Evolutionary conservation across 2,113 vertebrate species (phyloP).

Genomic region (Hemichromis elongatus): DNA sequence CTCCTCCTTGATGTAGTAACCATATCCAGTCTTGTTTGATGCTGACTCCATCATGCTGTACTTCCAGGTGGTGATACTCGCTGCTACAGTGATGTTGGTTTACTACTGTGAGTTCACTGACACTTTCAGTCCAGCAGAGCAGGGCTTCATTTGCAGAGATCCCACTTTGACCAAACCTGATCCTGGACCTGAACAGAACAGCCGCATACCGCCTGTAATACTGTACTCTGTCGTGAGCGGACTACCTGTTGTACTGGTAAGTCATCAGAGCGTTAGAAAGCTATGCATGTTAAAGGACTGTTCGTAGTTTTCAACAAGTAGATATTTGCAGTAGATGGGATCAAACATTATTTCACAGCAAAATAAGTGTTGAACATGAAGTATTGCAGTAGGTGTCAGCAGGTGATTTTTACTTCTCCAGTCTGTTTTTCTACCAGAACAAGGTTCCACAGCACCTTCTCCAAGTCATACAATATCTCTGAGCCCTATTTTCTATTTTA

Average conservation of each 20-base stretch:
- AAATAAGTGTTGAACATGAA: conserved; percentile 64
- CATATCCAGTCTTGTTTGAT: neutral
- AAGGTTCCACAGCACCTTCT: conserved; percentile 81
- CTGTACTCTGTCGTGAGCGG: conserved; percentile 85
- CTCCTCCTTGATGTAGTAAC: neutral
- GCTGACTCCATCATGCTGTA: conserved; percentile 78
- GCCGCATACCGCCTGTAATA: conserved; percentile 80
- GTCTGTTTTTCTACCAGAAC: conserved; percentile 94
- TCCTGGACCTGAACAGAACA: conserved; percentile 84
- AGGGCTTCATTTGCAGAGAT: conserved; percentile 89
- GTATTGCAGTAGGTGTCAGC: conserved; percentile 92
- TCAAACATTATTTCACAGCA: neutral
- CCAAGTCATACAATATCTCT: conserved; percentile 90
- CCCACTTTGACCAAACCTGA: conserved; percentile 82
- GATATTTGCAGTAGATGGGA: neutral
- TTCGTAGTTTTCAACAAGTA: neutral
- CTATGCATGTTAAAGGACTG: neutral
- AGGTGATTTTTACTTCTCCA: too few species aligned
- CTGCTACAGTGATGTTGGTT: conserved; percentile 85
- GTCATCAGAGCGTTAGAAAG: conserved; percentile 13
- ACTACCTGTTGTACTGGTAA: conserved; percentile 85
- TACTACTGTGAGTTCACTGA: conserved; percentile 93
- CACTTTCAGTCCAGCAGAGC: conserved; percentile 85
- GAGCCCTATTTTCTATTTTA: too few species aligned
- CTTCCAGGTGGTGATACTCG: conserved; percentile 92